These are phyloP conservation scores for Paraplagusia blochii DNA, from an alignment of 2,113 vertebrate species.

Conservation along the genomic window DNA sequence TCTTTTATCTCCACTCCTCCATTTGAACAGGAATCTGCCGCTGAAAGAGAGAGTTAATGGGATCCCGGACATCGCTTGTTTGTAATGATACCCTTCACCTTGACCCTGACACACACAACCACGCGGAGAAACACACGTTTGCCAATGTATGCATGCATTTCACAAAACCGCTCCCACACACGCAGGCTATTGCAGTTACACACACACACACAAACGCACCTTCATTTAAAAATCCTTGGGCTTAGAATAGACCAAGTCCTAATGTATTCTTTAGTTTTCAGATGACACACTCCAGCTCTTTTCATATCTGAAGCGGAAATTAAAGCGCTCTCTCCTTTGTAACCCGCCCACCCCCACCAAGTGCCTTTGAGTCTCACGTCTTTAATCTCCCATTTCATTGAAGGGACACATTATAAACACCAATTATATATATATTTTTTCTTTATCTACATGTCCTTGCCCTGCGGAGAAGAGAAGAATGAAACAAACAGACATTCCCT, in stretches of 20 bases:
- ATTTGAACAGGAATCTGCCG: constrained; percentile 72
- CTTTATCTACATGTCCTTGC: constrained; percentile 22
- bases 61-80: constrained; percentile 70
- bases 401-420: constrained; percentile 50
- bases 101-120: constrained; percentile 53
- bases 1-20: constrained; percentile 74
- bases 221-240: constrained; percentile 39
- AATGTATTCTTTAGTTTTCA: constrained; percentile 77
- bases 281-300: constrained; percentile 59
- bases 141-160: constrained; percentile 21
- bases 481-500: not conserved
- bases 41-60: constrained; percentile 73
- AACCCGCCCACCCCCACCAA: constrained; percentile 1
- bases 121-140: constrained; percentile 3
- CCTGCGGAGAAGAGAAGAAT: not conserved
- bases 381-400: constrained; percentile 75
- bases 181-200: not conserved
- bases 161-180: not conserved
- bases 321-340: constrained; percentile 58
- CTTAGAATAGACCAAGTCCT: constrained; percentile 58
- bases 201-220: constrained; percentile 4
- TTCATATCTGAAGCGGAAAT: constrained; percentile 75
- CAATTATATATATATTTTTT: constrained; percentile 17
- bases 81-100: constrained; percentile 58
- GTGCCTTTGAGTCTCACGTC: constrained; percentile 72